Conservation (phyloP, 2,113 vertebrate species). For the Numenius arquata region DNA sequence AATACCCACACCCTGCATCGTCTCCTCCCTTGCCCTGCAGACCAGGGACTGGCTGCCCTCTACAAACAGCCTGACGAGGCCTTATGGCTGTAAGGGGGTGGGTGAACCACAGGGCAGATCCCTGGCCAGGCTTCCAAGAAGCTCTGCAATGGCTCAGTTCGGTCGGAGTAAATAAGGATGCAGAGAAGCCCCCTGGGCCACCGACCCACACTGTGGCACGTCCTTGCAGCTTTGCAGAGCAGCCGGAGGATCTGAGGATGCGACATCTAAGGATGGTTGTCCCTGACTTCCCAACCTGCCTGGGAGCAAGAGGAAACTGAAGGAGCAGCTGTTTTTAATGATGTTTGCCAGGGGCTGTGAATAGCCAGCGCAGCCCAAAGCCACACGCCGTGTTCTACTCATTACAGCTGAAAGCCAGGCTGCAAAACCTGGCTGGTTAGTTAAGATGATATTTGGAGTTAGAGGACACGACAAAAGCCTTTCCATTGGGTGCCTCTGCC, state of each 20-base stretch:
- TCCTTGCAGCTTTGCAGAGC: not conserved
- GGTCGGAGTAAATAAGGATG: not conserved
- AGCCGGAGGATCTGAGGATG: not conserved
- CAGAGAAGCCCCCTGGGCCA: not conserved
- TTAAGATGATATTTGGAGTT: not conserved
- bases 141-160: not conserved
- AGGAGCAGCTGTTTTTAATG: fast-evolving
- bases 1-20: not conserved
- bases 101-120: not conserved
- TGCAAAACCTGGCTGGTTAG: not conserved
- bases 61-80: not conserved
- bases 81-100: not conserved
- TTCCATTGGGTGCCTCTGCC: not conserved
- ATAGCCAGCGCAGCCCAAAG: not conserved
- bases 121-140: not conserved
- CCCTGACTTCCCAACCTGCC: not conserved
- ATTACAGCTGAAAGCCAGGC: not conserved
- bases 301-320: not conserved
- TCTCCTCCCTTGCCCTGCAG: not conserved
- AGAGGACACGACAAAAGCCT: not conserved
- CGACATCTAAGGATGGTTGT: not conserved
- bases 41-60: not conserved
- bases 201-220: fast-evolving
- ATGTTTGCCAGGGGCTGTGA: not conserved
- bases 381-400: fast-evolving